Conservation (phyloP, 1,140 invertebrate genomes). For the Scylla paramamosain region DNA sequence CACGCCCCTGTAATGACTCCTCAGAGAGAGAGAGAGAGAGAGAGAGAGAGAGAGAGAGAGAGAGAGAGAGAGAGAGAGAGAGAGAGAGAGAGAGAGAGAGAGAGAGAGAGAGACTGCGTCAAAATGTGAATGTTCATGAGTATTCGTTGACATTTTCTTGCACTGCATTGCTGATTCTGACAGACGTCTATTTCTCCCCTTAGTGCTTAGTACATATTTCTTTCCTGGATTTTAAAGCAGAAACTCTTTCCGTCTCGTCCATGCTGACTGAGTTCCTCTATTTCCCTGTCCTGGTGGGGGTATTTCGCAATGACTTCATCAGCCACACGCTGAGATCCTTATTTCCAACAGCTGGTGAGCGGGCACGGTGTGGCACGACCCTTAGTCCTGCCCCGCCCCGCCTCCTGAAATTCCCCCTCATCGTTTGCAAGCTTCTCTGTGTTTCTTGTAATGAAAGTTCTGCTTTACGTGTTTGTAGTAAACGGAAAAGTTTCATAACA, state of each 20-base stretch:
- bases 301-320: background rate
- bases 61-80: conserved; percentile 41
- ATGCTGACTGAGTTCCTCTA: background rate
- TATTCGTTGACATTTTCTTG: too few relatives aligned
- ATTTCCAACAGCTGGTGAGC: background rate
- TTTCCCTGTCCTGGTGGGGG: background rate
- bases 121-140: too few relatives aligned
- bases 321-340: background rate
- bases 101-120: background rate
- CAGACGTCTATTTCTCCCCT: too few relatives aligned
- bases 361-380: background rate
- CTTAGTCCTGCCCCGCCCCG: background rate
- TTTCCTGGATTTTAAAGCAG: too few relatives aligned
- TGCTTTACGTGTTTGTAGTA: background rate
- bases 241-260: too few relatives aligned
- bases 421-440: background rate
- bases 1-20: background rate
- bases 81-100: conserved; percentile 45
- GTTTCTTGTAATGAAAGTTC: background rate
- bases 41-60: conserved; percentile 39
- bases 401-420: background rate
- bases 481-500: background rate
- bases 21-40: background rate
- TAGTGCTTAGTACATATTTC: too few relatives aligned
- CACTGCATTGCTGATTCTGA: too few relatives aligned